Percentiles rank a stretch among this genome's conserved stretches.
Evolutionary conservation across 2,113 vertebrate genomes (phyloP).

Genomic region (Oncorhynchus gorbuscha): DNA sequence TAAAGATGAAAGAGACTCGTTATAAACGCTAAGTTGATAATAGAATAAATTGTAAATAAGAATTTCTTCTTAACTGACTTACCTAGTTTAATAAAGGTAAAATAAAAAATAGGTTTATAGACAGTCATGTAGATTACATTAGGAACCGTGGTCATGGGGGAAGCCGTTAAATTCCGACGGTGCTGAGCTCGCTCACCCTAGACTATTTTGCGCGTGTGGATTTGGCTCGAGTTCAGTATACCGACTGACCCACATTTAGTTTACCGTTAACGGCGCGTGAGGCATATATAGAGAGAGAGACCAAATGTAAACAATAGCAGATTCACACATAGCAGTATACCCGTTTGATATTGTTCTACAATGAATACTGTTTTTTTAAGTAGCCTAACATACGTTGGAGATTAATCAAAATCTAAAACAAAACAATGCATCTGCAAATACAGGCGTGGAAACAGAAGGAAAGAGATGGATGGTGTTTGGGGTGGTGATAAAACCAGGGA

Average conservation of each 20-base stretch:
- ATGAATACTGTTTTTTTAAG: too few relatives aligned
- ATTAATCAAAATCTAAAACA: not conserved
- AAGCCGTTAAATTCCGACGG: not conserved
- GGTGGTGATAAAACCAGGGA: not conserved
- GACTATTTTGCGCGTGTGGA: not conserved
- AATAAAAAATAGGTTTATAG: not conserved
- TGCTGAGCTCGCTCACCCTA: not conserved
- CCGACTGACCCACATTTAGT: conserved; percentile 6
- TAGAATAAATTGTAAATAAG: not conserved
- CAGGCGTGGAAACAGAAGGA: not conserved
- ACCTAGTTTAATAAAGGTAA: too few relatives aligned
- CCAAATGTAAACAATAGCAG: not conserved
- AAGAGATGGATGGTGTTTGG: not conserved
- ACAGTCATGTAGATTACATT: not conserved
- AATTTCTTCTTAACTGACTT: too few relatives aligned
- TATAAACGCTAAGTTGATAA: not conserved
- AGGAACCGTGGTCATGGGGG: not conserved
- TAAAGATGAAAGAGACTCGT: not conserved
- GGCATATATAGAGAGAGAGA: not conserved
- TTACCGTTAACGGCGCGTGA: not conserved
- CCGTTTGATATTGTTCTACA: too few relatives aligned
- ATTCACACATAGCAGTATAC: not conserved
- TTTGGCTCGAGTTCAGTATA: conserved; percentile 1
- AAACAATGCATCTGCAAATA: not conserved
- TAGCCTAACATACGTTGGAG: not conserved